phyloP scores from a whole-genome alignment of 2,113 vertebrate species.

The Ammodramus savannarum region DNA sequence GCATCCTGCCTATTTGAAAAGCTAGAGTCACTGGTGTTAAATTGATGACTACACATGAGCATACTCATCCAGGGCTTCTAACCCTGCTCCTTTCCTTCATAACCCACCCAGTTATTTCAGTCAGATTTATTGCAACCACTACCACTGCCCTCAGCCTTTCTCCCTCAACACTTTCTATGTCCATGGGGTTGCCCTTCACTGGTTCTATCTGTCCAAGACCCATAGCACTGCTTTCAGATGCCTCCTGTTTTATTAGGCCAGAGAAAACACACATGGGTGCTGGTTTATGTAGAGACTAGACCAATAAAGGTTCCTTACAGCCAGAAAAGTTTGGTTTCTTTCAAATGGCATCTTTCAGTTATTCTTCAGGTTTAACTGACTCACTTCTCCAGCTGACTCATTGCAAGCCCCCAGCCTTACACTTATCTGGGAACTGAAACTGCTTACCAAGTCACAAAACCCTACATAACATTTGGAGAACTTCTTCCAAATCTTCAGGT shows the following conservation, averaged over 20 bases:
- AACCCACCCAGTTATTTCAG: not conserved
- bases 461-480: not conserved
- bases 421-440: not conserved
- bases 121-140: not conserved
- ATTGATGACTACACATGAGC: not conserved
- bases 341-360: not conserved
- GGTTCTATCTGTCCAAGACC: not conserved
- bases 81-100: not conserved
- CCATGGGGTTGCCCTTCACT: not conserved
- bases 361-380: not conserved
- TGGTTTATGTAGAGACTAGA: not conserved
- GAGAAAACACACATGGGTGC: not conserved
- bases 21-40: not conserved
- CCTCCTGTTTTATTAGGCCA: not conserved
- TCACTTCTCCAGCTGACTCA: not conserved
- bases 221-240: not conserved
- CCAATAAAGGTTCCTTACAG: not conserved
- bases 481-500: not conserved
- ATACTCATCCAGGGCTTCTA: not conserved
- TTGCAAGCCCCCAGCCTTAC: not conserved
- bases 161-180: not conserved
- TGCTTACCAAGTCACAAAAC: not conserved
- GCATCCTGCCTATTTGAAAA: not conserved
- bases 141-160: not conserved
- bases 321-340: not conserved